phyloP scores from a whole-genome alignment of 1,140 invertebrate species.

The Teleopsis dalmanni region DNA sequence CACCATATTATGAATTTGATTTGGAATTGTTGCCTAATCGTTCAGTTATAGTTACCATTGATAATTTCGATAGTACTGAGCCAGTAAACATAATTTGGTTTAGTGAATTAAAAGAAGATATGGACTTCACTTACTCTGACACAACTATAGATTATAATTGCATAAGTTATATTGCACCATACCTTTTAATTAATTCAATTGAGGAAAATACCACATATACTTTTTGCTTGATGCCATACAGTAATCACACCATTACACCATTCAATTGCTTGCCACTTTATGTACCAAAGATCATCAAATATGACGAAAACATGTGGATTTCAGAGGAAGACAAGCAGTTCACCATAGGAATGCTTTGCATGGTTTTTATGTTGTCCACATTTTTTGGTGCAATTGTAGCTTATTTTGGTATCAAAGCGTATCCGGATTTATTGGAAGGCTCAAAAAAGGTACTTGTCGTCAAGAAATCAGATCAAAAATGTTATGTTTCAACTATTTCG shows the following conservation, averaged over 20 bases:
- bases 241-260: conserved; percentile 17
- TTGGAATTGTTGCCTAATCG: conserved; percentile 14
- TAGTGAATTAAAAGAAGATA: conserved; percentile 9
- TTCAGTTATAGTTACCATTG: conserved; percentile 16
- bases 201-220: conserved; percentile 23
- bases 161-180: conserved; percentile 15
- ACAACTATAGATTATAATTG: conserved; percentile 19
- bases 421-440: conserved; percentile 26
- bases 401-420: conserved; percentile 24
- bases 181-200: not conserved
- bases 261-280: conserved; percentile 22
- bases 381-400: conserved; percentile 21
- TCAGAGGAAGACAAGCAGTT: conserved; percentile 22
- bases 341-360: conserved; percentile 23
- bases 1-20: conserved; percentile 20
- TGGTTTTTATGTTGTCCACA: conserved; percentile 23
- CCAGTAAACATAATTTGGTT: conserved; percentile 27
- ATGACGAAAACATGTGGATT: conserved; percentile 12
- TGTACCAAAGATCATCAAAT: conserved; percentile 11
- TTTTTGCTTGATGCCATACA: conserved; percentile 20
- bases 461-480: conserved; percentile 21
- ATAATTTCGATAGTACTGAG: conserved; percentile 9
- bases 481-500: conserved; percentile 23
- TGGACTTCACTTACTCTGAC: not conserved
- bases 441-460: conserved; percentile 29